Evolutionary conservation across 2,888 invertebrate genomes (phyloP), one percentile per base, ranked within the genome.

Genomic region (Heliconius charithonia): DNA sequence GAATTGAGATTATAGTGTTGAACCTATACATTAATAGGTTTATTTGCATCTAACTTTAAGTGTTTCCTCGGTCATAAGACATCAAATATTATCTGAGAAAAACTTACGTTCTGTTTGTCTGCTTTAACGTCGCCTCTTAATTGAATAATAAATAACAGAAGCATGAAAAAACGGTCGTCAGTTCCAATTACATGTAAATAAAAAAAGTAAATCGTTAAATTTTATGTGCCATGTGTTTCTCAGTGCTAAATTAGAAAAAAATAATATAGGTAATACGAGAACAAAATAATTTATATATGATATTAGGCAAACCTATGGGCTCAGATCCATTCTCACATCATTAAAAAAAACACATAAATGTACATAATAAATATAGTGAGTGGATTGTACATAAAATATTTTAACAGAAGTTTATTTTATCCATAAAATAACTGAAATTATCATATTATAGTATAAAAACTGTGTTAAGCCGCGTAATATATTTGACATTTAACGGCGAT

Each of bases 391-490:
- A 69, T 69, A 69, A 69, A 45, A 69, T 41, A 25, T 4, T 25
- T 16, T 69, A 69, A 67, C 3, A 27, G 6, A 45, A 69, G 6
- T 25, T 69, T 69, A 45, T 69, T 69, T 45, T 41, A 9, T 16
- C 69, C 37, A 67, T 67, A 67, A 67, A 67, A n/a, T 25, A 41
- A 45, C 27, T 45, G 74, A 65, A 62, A 45, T 29, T 12, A 65
- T 45, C 45, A n/a, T 59, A n/a, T 59, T 12, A 59, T 51, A 22
- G 16, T 25, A 63, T 62, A 63, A 63, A 73, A 74, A 74, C 45
- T 29, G 63, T 45, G 27, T 65, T 45, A 45, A 63, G 13, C 63
- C 27, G 13, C 59, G 22, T 41, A 74, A 74, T 65, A 65, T 63
- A 19, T 41, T 13, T 37, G 63, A 29, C 25, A 59, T 67, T 59